Conservation (phyloP, 1,140 invertebrate species). For the Protaetia brevitarsis region DNA sequence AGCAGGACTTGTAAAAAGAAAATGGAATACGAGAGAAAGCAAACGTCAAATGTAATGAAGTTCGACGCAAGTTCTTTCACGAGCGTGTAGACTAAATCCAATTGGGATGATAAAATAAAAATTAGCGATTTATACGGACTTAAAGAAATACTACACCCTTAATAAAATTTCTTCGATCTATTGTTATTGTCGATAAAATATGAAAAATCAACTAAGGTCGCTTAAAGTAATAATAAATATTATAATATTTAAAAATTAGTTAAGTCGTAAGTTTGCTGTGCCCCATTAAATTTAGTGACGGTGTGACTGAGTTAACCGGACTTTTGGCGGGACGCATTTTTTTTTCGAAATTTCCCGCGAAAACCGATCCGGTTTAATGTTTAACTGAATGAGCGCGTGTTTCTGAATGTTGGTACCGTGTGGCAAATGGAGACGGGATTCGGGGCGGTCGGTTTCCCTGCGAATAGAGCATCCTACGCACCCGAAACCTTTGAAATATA, state of each 20-base stretch:
- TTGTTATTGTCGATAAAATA: slow-evolving; percentile 1
- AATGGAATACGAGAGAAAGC: background rate
- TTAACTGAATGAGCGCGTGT: slow-evolving; percentile 6
- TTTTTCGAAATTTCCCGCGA: background rate
- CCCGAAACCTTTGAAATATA: slow-evolving; percentile 37
- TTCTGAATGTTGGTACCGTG: slow-evolving; percentile 28
- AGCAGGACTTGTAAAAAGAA: slow-evolving; percentile 21
- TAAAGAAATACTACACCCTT: slow-evolving; percentile 8
- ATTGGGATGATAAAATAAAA: background rate
- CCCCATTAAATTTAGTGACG: slow-evolving; percentile 46
- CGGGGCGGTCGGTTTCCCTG: slow-evolving; percentile 42
- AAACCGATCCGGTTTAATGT: background rate
- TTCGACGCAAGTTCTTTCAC: background rate
- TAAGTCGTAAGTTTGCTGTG: slow-evolving; percentile 40
- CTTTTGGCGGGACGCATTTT: slow-evolving; percentile 14
- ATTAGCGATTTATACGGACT: background rate
- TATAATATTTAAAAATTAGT: slow-evolving; percentile 8
- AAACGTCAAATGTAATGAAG: background rate
- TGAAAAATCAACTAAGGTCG: background rate
- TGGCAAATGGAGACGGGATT: slow-evolving; percentile 30
- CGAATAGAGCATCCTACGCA: slow-evolving; percentile 34
- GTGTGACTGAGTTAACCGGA: slow-evolving; percentile 30
- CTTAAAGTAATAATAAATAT: slow-evolving; percentile 10
- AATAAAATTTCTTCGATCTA: background rate
- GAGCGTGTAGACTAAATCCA: background rate